phyloP scores from a whole-genome alignment of 1,140 invertebrate species.

The Pygmarrhopalites habei region DNA sequence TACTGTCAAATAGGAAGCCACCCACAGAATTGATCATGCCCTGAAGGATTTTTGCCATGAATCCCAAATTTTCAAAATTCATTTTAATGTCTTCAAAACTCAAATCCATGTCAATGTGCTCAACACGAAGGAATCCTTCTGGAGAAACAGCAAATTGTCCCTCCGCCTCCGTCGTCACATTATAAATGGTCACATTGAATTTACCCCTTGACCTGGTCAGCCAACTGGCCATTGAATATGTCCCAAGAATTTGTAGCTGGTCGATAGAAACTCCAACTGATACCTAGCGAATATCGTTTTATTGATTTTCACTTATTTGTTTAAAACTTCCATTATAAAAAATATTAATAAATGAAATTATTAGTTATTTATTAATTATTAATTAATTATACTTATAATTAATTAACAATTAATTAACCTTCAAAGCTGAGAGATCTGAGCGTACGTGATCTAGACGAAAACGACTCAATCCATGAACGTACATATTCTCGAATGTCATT shows the following conservation, averaged over 20 bases:
- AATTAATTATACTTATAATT: too few relatives aligned
- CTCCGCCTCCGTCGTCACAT: constrained; percentile 57
- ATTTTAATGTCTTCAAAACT: constrained; percentile 66
- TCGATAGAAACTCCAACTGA: constrained; percentile 60
- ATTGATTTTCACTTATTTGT: too few relatives aligned
- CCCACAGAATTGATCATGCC: constrained; percentile 69
- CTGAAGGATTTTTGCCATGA: constrained; percentile 24
- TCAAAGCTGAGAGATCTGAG: constrained; percentile 59
- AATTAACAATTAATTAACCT: too few relatives aligned
- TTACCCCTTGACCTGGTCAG: constrained; percentile 61
- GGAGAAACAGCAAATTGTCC: constrained; percentile 61
- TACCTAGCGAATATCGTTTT: constrained; percentile 50
- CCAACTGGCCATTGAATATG: constrained; percentile 65
- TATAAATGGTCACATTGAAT: constrained; percentile 63
- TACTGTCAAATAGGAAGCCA: constrained; percentile 71
- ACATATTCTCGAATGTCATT: constrained; percentile 62
- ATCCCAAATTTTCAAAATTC: constrained; percentile 65
- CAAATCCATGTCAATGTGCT: constrained; percentile 70
- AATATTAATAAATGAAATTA: too few relatives aligned
- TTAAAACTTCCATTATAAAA: too few relatives aligned
- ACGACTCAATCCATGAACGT: constrained; percentile 65
- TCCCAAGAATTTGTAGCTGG: constrained; percentile 60
- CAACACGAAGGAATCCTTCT: constrained; percentile 63
- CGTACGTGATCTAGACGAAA: constrained; percentile 62
- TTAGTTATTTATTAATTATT: too few relatives aligned